phyloP scores from a whole-genome alignment of 2,113 vertebrate species.

The Lipotes vexillifer region DNA sequence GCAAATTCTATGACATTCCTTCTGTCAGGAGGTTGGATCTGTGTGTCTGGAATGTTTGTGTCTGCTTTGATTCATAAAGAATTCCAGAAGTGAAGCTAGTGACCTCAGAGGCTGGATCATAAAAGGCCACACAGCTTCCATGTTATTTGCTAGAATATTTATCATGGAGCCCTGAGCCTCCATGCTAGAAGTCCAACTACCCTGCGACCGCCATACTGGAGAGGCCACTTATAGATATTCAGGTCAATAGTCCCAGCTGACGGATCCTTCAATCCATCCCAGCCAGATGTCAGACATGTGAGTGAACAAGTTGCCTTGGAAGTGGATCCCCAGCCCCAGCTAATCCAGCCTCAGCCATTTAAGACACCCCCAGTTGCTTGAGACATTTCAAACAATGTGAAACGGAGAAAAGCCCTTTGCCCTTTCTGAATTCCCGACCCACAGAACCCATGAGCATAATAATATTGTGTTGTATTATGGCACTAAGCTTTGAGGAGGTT shows the following conservation, averaged over 20 bases:
- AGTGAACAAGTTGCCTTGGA: neutral
- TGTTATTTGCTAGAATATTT: neutral
- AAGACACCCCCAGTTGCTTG: neutral
- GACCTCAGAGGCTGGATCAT: neutral
- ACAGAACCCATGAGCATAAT: neutral
- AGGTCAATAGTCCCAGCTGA: neutral
- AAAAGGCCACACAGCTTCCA: neutral
- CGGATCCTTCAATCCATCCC: neutral
- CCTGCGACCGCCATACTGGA: neutral
- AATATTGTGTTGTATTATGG: neutral
- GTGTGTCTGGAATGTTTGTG: neutral
- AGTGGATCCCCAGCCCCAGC: neutral
- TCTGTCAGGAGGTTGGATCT: neutral
- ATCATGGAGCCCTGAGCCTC: neutral
- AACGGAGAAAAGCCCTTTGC: neutral
- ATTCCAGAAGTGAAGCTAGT: neutral
- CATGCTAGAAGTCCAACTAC: neutral
- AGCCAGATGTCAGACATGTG: neutral
- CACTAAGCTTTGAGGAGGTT: neutral
- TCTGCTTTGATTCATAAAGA: neutral
- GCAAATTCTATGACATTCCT: neutral
- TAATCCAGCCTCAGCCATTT: neutral
- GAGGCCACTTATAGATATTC: neutral
- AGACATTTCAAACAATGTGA: neutral
- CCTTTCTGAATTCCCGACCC: neutral